These are phyloP conservation scores for Sebastes diaconus DNA, from an alignment of 2,797 vertebrate genomes.

Conservation along the genomic window DNA sequence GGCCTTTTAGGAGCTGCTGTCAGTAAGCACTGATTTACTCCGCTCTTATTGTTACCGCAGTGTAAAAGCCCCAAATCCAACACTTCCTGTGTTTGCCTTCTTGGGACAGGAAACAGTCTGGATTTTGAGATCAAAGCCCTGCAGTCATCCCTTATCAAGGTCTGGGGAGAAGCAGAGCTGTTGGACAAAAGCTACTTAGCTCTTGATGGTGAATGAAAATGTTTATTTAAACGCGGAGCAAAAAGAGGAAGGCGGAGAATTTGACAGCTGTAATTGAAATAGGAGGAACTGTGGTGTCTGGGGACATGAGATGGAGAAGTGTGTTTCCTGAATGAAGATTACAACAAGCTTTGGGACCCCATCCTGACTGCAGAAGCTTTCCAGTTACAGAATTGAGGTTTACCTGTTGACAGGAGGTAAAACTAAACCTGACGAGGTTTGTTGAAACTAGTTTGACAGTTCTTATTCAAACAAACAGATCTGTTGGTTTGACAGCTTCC, in stretches of 20 bases:
- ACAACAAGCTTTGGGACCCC: background rate
- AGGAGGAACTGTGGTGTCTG: constrained; percentile 22
- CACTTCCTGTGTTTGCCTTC: constrained; percentile 73
- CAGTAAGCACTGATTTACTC: constrained; percentile 46
- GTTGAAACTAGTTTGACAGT: background rate
- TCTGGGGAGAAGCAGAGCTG: background rate
- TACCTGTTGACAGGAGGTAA: background rate
- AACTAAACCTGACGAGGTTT: background rate
- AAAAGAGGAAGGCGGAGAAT: background rate
- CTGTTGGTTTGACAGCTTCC: background rate
- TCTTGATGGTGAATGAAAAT: background rate
- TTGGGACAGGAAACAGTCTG: constrained; percentile 63
- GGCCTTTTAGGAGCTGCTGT: constrained; percentile 21
- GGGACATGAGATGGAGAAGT: constrained; percentile 25
- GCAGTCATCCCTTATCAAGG: constrained; percentile 33
- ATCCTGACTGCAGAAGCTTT: background rate
- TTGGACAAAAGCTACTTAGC: constrained; percentile 25
- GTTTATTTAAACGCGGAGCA: constrained; percentile 29
- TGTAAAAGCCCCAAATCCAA: constrained; percentile 19
- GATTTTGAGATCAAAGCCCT: constrained; percentile 59
- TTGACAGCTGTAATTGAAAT: background rate
- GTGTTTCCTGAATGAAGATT: constrained; percentile 28
- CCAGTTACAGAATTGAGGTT: background rate
- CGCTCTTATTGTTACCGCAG: constrained; percentile 45
- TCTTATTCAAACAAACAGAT: background rate